Conservation (phyloP, 2,888 invertebrate genomes). For the Corythucha ciliata region DNA sequence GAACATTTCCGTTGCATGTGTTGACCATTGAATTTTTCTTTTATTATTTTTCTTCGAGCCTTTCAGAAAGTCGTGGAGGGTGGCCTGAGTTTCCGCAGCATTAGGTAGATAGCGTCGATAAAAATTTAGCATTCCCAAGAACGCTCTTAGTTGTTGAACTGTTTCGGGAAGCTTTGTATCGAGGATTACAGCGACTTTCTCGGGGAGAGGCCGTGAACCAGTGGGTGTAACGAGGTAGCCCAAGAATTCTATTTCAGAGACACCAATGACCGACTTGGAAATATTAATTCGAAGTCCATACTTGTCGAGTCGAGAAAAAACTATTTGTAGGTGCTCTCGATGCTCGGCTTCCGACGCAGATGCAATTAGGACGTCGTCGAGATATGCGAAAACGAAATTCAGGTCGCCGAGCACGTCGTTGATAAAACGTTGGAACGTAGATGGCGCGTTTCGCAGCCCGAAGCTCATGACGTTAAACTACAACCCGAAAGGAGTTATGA, state of each 20-base stretch:
- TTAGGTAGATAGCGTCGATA: constrained; percentile 38
- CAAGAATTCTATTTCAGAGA: constrained; percentile 3
- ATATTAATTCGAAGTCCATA: constrained; percentile 15
- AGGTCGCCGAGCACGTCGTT: constrained; percentile 29
- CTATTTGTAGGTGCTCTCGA: constrained; percentile 3
- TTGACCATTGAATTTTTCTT: constrained; percentile 29
- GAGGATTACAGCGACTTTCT: constrained; percentile 17
- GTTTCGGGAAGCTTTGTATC: constrained; percentile 23
- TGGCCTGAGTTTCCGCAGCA: constrained; percentile 26
- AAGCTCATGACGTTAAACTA: constrained; percentile 14
- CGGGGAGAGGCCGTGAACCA: constrained; percentile 22
- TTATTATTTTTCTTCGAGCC: constrained; percentile 29
- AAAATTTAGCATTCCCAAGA: constrained; percentile 39
- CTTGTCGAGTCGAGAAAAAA: constrained; percentile 10
- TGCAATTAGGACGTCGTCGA: constrained; percentile 32
- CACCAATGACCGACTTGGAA: constrained; percentile 13
- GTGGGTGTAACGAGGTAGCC: constrained; percentile 17
- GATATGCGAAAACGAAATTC: constrained; percentile 30
- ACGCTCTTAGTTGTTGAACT: constrained; percentile 37
- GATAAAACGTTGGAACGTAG: constrained; percentile 36
- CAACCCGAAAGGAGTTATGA: constrained; percentile 31
- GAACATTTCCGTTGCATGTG: constrained; percentile 22
- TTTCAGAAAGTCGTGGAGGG: constrained; percentile 15
- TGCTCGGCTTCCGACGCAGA: constrained; percentile 19
- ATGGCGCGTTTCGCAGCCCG: constrained; percentile 32